Base-by-base conservation (phyloP, 2,888 invertebrate species). In the Liposcelis brunnea region DNA sequence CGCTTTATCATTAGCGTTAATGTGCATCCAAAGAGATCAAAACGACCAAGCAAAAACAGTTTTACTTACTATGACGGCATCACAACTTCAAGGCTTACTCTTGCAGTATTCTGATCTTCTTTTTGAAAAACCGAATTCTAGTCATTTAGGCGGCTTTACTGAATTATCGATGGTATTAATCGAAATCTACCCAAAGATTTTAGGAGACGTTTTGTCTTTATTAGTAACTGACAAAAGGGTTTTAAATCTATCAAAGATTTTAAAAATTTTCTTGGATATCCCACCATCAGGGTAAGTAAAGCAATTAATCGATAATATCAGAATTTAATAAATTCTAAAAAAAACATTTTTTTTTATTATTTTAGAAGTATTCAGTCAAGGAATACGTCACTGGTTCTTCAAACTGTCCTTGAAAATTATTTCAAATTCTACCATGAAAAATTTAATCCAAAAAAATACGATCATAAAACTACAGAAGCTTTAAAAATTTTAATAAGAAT, bases 21-120 rank as follows among this genome's bases (percentile, higher is more conserved):
- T 40, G 19, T 40, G 19, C 40, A 40, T 40, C 19, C 40, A 40
- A 11, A 3, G 19, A 40, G 40, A 18, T 14, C 16, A 40, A n/a
- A 14, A 40, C 6, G 40, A 19, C 10, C 15, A 19, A 18, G 40
- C 19, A 6, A n/a, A 26, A 26, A 26, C 26, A 4, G 26, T 26
- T 26, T 8, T 26, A 8, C 26, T 26, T 6, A 26, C 26, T 6
- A 26, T 26, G 26, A 26, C 26, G 8, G 26, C 26, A 4, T 8
- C 26, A 6, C 26, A 26, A 8, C 26, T 26, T 26, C 5, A 26
- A 26, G 26, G 5, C 4, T 26, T 26, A 26, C 8, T 26, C 4
- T 26, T 26, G 8, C 26, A 26, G 26, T 26, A 26, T 26, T 26
- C 26, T 26, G 26, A 26, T 26, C 26, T 26, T 8, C 26, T 26